phyloP scores from a whole-genome alignment of 2,113 vertebrate genomes.

The Erythrocebus patas region DNA sequence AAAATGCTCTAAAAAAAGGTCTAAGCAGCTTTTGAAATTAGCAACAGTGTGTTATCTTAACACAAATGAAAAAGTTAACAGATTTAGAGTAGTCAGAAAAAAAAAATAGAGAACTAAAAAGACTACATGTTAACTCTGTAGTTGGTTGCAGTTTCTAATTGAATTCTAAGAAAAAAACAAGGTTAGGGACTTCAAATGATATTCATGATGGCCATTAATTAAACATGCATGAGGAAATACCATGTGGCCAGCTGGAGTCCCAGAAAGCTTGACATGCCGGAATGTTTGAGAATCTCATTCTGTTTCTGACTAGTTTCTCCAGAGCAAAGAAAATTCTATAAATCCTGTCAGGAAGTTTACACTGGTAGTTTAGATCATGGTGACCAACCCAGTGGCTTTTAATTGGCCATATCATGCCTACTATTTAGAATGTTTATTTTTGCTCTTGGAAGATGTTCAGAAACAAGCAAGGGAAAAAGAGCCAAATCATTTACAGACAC shows the following conservation, averaged over 20 bases:
- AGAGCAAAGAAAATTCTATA: not conserved
- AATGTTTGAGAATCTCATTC: not conserved
- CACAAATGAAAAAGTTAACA: not conserved
- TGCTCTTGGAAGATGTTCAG: not conserved
- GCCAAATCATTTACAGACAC: not conserved
- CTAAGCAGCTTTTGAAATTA: not conserved
- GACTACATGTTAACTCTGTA: not conserved
- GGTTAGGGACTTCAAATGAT: not conserved
- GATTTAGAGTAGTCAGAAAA: not conserved
- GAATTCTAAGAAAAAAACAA: not conserved
- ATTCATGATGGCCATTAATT: not conserved
- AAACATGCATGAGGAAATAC: not conserved
- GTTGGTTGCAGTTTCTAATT: not conserved
- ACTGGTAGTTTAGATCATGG: not conserved
- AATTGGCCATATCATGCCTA: not conserved
- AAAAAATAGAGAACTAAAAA: not conserved
- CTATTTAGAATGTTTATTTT: not conserved
- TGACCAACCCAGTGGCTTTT: not conserved
- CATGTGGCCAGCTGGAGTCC: not conserved
- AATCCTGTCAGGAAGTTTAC: not conserved
- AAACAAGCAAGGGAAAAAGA: not conserved
- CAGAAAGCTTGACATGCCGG: not conserved
- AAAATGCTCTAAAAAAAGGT: not conserved
- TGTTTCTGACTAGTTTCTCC: not conserved
- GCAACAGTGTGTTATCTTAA: not conserved